Evolutionary conservation across 2,113 vertebrate species (phyloP), one percentile per base, ranked within the genome.

Genomic region (Poeciliopsis retropinna): DNA sequence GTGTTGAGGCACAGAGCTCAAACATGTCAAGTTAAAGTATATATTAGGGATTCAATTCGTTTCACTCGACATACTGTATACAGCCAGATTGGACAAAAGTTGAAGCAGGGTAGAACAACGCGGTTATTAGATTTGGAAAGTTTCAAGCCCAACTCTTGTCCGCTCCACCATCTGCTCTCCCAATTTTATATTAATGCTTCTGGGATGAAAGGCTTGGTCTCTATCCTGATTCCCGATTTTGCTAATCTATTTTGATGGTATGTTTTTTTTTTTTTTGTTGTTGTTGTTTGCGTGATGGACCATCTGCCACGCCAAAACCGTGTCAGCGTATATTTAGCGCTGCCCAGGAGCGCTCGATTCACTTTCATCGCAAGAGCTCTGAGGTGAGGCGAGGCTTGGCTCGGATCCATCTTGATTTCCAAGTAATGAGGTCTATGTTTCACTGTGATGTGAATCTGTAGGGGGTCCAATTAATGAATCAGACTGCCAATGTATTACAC

Each of bases 361-460:
- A 66, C 71, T 85, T 83, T 80, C 27, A 74, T 65, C 25, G 2
- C 51, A 25, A 37, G 17, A 47, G 60, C 75, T 62, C 47, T n/a
- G 65, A 64, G 67, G 73, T 67, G 54, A 83, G 80, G 72, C 25
- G 70, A 82, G 62, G 64, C 67, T 78, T 80, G 79, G 89, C 87
- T 72, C 57, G 0, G 62, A 80, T 88, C 89, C 87, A 84, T 81
- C 62, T 67, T 69, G 82, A 76, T 86, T 86, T 68, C 47, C 30
- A 67, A 88, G 80, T 89, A 90, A 90, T 84, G 85, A 89, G 85
- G 70, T 83, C 80, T 64, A 81, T 85, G 89, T 79, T 86, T 88
- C 83, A 85, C 67, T 72, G 39, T 80, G 84, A 84, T 87, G 68
- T 74, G 65, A 32, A 39, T 69, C 73, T 3, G 70, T 2, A 37